These are phyloP conservation scores for Alaudala cheleensis DNA, from an alignment of 2,113 vertebrate genomes.

Conservation along the genomic window DNA sequence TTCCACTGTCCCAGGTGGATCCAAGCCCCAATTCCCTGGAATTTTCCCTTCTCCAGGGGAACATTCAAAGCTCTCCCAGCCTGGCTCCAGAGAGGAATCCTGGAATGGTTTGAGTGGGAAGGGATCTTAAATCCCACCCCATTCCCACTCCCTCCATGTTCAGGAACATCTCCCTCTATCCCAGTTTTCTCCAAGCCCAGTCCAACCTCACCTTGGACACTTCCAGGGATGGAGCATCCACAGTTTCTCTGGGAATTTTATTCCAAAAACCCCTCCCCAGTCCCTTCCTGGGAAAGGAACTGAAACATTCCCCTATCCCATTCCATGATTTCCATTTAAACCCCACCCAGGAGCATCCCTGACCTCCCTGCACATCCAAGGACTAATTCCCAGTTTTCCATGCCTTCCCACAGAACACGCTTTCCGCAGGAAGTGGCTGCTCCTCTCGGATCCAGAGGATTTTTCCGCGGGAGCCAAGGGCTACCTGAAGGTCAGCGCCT, in stretches of 20 bases:
- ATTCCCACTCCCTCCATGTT: too few relatives aligned
- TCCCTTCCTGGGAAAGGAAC: neutral
- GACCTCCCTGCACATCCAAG: rapidly evolving
- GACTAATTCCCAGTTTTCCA: rapidly evolving
- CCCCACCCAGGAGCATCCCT: too few relatives aligned
- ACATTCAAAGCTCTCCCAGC: too few relatives aligned
- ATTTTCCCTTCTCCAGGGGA: too few relatives aligned
- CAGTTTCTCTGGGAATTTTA: neutral
- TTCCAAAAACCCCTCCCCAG: neutral
- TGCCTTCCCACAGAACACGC: conserved; percentile 79
- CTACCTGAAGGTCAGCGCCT: conserved; percentile 92
- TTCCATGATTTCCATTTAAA: neutral
- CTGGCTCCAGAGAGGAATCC: too few relatives aligned
- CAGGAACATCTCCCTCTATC: too few relatives aligned
- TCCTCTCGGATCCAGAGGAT: conserved; percentile 90
- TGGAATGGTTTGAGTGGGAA: too few relatives aligned
- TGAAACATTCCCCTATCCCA: neutral
- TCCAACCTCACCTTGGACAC: neutral
- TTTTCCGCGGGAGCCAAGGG: conserved; percentile 88
- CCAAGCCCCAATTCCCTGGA: neutral
- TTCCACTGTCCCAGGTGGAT: neutral
- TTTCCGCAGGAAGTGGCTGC: conserved; percentile 91
- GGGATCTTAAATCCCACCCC: too few relatives aligned
- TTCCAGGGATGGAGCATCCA: neutral
- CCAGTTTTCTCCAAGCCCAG: too few relatives aligned